phyloP scores from a whole-genome alignment of 2,797 vertebrate genomes.

The Dallia pectoralis region DNA sequence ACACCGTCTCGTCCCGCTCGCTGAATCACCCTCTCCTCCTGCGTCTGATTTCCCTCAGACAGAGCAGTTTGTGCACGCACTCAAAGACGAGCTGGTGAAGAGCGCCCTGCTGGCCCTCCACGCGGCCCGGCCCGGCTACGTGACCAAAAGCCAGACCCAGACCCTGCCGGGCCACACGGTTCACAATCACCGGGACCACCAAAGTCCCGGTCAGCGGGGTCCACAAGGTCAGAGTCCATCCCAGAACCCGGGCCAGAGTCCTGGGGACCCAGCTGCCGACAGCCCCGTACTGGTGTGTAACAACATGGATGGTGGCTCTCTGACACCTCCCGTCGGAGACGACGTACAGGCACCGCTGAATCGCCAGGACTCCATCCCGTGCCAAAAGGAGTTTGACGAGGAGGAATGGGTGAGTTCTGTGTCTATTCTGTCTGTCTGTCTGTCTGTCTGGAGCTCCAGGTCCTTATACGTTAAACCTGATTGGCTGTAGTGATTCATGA shows the following conservation, averaged over 20 bases:
- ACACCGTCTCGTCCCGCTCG: constrained; percentile 6
- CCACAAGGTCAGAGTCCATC: constrained; percentile 53
- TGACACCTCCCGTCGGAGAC: constrained; percentile 54
- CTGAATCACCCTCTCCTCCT: constrained; percentile 31
- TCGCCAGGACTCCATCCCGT: constrained; percentile 89
- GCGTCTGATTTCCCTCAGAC: constrained; percentile 73
- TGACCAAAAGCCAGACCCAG: constrained; percentile 75
- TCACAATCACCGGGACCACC: constrained; percentile 37
- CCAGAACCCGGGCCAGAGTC: constrained; percentile 61
- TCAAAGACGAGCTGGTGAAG: constrained; percentile 96
- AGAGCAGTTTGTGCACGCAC: constrained; percentile 91
- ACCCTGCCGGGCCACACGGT: constrained; percentile 44
- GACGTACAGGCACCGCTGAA: constrained; percentile 59
- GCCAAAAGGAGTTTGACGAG: constrained; percentile 93
- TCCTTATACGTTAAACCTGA: too few species aligned
- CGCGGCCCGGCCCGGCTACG: constrained; percentile 85
- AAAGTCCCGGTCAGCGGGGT: constrained; percentile 5
- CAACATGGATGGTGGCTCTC: constrained; percentile 58
- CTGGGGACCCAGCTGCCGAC: constrained; percentile 38
- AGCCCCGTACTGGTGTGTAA: constrained; percentile 66
- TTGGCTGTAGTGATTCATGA: too few species aligned
- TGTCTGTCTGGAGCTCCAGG: not conserved
- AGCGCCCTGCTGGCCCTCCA: constrained; percentile 92
- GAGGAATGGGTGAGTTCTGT: constrained; percentile 92
- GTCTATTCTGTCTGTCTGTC: constrained; percentile 13